Conservation (phyloP, 2,113 vertebrate genomes). For the Nycticebus coucang region DNA sequence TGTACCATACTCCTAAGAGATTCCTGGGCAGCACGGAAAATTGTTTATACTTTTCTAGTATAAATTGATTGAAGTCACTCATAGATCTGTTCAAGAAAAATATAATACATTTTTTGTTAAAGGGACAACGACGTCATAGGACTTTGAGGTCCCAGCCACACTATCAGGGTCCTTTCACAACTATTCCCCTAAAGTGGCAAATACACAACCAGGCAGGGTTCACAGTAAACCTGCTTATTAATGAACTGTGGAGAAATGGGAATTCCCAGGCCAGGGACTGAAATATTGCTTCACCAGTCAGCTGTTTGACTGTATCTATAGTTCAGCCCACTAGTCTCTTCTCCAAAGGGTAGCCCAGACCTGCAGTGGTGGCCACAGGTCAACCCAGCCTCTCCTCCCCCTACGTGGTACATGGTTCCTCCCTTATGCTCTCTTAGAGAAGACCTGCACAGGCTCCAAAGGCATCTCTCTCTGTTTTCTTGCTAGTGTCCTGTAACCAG, state of each 20-base stretch:
- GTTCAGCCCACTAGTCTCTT: neutral
- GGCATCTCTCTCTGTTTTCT: neutral
- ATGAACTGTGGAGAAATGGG: neutral
- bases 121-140: neutral
- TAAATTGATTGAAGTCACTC: neutral
- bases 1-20: neutral
- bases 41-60: neutral
- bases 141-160: neutral
- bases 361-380: accelerated
- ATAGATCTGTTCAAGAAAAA: neutral
- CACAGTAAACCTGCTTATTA: no score
- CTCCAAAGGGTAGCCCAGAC: neutral
- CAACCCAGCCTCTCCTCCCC: neutral
- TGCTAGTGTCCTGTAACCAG: neutral
- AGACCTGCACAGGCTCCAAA: neutral
- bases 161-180: neutral
- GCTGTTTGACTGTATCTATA: accelerated
- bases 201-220: neutral
- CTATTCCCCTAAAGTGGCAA: neutral
- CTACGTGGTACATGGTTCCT: neutral
- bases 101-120: neutral
- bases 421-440: neutral
- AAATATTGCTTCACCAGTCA: accelerated
- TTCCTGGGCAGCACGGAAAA: neutral
- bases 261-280: neutral